phyloP scores from a whole-genome alignment of 30 jellyfish, hydroid and myxozoan genomes.

The Aurelia sp. region DNA sequence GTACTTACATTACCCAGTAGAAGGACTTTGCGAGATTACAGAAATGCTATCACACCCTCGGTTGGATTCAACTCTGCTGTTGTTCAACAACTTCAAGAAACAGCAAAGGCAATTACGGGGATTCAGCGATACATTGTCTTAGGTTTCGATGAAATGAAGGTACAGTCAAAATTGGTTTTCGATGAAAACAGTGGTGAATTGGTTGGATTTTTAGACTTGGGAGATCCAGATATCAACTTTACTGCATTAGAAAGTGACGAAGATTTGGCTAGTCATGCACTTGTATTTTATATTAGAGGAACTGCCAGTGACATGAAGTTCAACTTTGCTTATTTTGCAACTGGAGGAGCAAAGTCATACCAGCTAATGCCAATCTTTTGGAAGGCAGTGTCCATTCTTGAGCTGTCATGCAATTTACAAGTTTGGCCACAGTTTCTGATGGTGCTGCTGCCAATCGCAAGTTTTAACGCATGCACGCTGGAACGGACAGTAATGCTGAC shows the following conservation, averaged over 20 bases:
- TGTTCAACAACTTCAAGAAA: slow-evolving; percentile 17
- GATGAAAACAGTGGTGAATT: slow-evolving; percentile 42
- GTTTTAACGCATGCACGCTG: slow-evolving; percentile 54
- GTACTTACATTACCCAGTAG: slow-evolving; percentile 34
- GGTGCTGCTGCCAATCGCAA: slow-evolving; percentile 72
- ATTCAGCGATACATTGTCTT: slow-evolving; percentile 49
- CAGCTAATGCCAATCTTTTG: slow-evolving; percentile 71
- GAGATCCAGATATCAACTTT: slow-evolving; percentile 53
- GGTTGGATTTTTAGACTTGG: slow-evolving; percentile 56
- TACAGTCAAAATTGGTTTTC: slow-evolving; percentile 45
- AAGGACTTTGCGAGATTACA: neutral
- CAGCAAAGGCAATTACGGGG: slow-evolving; percentile 9
- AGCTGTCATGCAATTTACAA: slow-evolving; percentile 57
- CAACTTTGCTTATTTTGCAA: slow-evolving; percentile 54
- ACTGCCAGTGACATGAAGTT: slow-evolving; percentile 22
- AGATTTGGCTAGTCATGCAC: slow-evolving; percentile 53
- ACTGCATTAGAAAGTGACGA: slow-evolving; percentile 37
- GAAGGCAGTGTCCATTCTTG: slow-evolving; percentile 67
- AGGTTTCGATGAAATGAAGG: slow-evolving; percentile 55
- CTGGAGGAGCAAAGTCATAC: slow-evolving; percentile 44
- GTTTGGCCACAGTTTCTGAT: slow-evolving; percentile 64
- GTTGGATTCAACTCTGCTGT: slow-evolving; percentile 55
- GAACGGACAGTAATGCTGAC: slow-evolving; percentile 27
- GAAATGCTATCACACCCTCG: slow-evolving; percentile 53
- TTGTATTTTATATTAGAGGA: slow-evolving; percentile 55